Conservation (phyloP, 2,113 vertebrate species). For the Raja brachyura region DNA sequence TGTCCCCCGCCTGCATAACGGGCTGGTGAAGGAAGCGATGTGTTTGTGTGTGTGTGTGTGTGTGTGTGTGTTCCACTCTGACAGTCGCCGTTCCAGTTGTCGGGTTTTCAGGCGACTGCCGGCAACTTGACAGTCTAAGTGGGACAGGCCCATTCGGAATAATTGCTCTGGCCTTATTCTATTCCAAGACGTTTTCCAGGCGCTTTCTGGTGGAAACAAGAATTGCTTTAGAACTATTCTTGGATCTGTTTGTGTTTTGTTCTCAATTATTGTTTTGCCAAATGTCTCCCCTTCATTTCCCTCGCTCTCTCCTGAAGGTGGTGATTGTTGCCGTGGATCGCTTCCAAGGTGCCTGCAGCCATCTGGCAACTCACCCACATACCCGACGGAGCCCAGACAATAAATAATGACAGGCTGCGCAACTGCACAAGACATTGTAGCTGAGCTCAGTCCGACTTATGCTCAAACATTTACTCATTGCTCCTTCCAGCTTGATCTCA, state of each 20-base stretch:
- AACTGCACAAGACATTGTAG: background rate
- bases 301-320: conserved; percentile 15
- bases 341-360: background rate
- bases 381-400: background rate
- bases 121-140: too few species aligned
- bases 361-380: conserved; percentile 11
- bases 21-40: too few species aligned
- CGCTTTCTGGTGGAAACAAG: background rate
- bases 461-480: background rate
- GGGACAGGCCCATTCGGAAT: background rate
- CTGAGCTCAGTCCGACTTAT: background rate
- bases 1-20: too few species aligned
- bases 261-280: conserved; percentile 9
- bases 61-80: too few species aligned
- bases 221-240: background rate
- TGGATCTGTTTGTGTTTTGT: background rate
- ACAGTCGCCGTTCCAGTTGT: too few species aligned
- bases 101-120: too few species aligned
- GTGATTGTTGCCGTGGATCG: background rate
- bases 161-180: background rate
- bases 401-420: background rate
- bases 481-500: background rate
- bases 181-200: background rate
- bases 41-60: too few species aligned
- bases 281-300: background rate